phyloP scores from a whole-genome alignment of 1,140 invertebrate species.

The Apocrypta bakeri region DNA sequence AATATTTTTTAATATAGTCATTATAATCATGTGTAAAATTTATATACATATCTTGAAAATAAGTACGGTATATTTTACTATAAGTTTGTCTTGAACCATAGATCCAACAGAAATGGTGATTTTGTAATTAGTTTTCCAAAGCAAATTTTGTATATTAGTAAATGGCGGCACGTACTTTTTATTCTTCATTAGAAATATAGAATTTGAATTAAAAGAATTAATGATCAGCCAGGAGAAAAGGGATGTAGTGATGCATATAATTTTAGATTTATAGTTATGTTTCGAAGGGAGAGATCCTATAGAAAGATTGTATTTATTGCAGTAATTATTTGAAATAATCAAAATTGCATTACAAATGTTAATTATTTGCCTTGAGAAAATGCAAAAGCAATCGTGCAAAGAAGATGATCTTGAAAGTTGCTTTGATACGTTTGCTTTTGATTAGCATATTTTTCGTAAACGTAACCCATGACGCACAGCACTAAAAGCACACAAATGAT shows the following conservation, averaged over 20 bases:
- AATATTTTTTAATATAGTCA: too few species aligned
- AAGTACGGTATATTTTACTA: slow-evolving; percentile 15
- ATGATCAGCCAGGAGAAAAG: slow-evolving; percentile 58
- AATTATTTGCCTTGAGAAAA: slow-evolving; percentile 55
- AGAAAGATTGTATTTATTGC: not conserved
- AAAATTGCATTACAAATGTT: not conserved
- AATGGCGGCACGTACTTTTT: slow-evolving; percentile 53
- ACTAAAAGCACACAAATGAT: slow-evolving; percentile 49
- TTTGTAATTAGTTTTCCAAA: slow-evolving; percentile 55
- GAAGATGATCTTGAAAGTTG: slow-evolving; percentile 59
- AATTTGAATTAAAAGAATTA: slow-evolving; percentile 55
- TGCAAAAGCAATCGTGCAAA: slow-evolving; percentile 56
- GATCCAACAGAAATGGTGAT: slow-evolving; percentile 52
- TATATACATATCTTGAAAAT: not conserved
- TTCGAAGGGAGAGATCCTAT: slow-evolving; percentile 48
- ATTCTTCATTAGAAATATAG: slow-evolving; percentile 57
- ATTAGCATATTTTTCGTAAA: slow-evolving; percentile 48
- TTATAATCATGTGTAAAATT: too few species aligned
- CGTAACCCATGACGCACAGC: slow-evolving; percentile 54
- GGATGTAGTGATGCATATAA: slow-evolving; percentile 55
- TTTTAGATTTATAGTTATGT: slow-evolving; percentile 51
- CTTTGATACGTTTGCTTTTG: not conserved
- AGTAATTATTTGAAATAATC: not conserved
- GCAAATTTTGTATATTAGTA: slow-evolving; percentile 49
- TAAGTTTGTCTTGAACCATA: slow-evolving; percentile 4